Percentiles rank a stretch among this genome's conserved stretches.
Evolutionary conservation across 2,888 invertebrate species (phyloP).

Genomic region (Melolontha melolontha): DNA sequence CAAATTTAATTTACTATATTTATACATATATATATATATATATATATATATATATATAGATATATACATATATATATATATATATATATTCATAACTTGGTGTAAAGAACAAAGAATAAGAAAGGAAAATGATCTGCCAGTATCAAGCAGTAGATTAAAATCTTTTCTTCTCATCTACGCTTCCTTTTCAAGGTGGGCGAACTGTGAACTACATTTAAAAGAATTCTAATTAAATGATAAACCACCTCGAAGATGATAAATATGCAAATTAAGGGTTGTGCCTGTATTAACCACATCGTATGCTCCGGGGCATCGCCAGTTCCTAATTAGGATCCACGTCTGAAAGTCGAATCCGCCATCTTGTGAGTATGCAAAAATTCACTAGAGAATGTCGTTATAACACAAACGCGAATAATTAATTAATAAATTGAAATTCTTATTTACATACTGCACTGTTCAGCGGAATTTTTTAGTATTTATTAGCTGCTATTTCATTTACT

Average conservation of each 20-base stretch:
- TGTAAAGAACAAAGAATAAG: no score
- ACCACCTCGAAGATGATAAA: conserved; percentile 33
- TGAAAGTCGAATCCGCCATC: conserved; percentile 9
- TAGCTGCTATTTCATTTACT: not conserved
- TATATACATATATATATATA: no score
- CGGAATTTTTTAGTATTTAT: not conserved
- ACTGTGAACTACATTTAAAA: conserved; percentile 28
- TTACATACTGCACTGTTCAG: not conserved
- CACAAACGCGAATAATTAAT: no score
- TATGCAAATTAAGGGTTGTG: conserved; percentile 28
- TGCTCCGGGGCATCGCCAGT: conserved; percentile 15
- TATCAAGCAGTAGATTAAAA: no score
- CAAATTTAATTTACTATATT: no score
- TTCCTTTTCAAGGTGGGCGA: not conserved
- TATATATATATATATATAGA: no score
- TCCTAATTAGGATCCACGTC: conserved; percentile 23
- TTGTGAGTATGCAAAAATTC: not conserved
- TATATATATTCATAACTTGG: no score
- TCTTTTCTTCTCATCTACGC: no score
- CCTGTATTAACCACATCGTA: conserved; percentile 29
- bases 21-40: no score
- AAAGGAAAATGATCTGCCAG: no score
- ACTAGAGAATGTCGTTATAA: not conserved
- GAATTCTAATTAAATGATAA: conserved; percentile 40
- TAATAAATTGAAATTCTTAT: no score